Base-by-base conservation (phyloP, 2,888 invertebrate genomes). In the Anagyrus pseudococci region DNA sequence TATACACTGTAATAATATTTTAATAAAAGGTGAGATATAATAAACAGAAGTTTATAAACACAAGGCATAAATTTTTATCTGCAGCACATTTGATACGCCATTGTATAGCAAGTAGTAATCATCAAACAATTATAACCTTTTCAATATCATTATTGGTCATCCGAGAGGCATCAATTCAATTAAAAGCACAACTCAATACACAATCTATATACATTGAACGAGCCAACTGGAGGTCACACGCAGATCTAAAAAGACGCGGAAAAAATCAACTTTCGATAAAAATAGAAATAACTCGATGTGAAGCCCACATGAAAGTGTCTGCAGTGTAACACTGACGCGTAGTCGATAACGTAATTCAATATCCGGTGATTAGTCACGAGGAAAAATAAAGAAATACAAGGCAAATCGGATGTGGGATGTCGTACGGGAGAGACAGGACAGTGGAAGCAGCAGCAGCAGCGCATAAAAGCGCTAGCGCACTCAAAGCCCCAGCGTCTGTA, bases 301-400 rank as follows among this genome's bases (percentile, higher is more conserved):
- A 53, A 43, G 22, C 2, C 17, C 43, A 43, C 40, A n/a, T 7
- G 4, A n/a, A 43, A 8, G 17, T 2, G 15, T 43, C 15, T 10
- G 20, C 10, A 22, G 22, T 4, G 23, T 48, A 8, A 56, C 26
- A 2, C 8, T 20, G 46, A 33, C 40, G 37, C 44, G 1, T 20
- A 58, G 33, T 23, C 4, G 48, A 52, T 56, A 56, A 41, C 41
- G 58, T 59, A 54, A 59, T 56, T 50, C 25, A 59, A 55, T 64
- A 41, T 56, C 13, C 6, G n/a, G 26, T 7, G 13, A 53, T 58
- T 33, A 41, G 17, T 43, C n/a, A 43, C 43, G n/a, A n/a, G n/a
- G n/a, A n/a, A n/a, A n/a, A n/a, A n/a, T n/a, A n/a, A n/a, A n/a
- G n/a, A n/a, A n/a, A n/a, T n/a, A n/a, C n/a, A n/a, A n/a, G n/a